A percentile compares a stretch with the other conserved stretches of the same genome.
Evolutionary conservation across 2,113 vertebrate genomes (phyloP).

Genomic region (Bubalus kerabau): DNA sequence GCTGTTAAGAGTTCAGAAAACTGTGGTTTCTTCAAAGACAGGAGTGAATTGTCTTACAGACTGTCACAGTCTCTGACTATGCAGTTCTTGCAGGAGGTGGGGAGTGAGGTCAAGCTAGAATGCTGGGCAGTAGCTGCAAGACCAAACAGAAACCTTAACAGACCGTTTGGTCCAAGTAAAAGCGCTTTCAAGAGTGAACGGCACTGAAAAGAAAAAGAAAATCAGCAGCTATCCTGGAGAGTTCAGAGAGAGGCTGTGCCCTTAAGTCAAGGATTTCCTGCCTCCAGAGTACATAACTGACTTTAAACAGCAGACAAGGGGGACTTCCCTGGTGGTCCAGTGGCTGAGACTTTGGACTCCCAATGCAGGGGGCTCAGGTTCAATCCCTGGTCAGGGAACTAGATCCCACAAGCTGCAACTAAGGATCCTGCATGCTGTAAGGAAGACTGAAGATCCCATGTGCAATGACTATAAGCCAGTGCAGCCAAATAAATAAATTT

Average conservation of each 20-base stretch:
- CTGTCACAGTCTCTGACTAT: background rate
- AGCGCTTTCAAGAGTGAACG: background rate
- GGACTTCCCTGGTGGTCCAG: background rate
- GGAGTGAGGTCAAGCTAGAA: constrained; percentile 1
- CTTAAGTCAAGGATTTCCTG: background rate
- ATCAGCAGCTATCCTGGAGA: background rate
- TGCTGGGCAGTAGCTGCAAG: background rate
- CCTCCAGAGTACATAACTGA: background rate
- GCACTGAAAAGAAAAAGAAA: background rate
- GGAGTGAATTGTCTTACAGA: background rate
- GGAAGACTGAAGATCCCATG: background rate
- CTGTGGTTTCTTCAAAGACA: background rate
- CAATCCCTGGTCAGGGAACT: background rate
- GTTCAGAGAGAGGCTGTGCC: background rate
- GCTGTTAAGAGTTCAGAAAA: background rate
- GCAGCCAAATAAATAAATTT: background rate
- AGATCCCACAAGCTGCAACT: background rate
- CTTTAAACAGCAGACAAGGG: background rate
- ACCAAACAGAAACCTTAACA: background rate
- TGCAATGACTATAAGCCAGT: background rate
- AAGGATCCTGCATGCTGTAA: background rate
- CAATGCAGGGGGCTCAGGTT: background rate
- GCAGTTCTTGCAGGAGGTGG: background rate
- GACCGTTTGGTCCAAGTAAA: background rate
- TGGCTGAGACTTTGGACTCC: background rate